These are phyloP conservation scores for Agriopis leucophaearia DNA, from an alignment of 2,888 invertebrate genomes.

Conservation along the genomic window DNA sequence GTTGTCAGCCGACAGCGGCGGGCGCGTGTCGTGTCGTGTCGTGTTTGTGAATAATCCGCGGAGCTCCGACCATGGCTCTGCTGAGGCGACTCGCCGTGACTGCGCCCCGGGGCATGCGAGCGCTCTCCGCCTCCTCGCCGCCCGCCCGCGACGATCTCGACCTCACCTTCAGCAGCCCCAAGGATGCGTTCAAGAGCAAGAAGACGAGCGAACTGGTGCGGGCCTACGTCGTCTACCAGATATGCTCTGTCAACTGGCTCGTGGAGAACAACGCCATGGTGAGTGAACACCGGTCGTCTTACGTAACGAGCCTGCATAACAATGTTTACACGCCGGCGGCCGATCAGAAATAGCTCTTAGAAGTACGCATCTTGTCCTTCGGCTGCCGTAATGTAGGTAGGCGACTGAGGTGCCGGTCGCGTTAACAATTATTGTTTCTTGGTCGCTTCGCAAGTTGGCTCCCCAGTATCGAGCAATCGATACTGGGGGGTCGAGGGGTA, in stretches of 20 bases:
- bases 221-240: constrained; percentile 95
- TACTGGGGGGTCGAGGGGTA: constrained; percentile 50
- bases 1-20: constrained; percentile 66
- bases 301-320: constrained; percentile 67
- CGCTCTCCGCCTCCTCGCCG: constrained; percentile 62
- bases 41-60: constrained; percentile 56
- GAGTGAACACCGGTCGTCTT: constrained; percentile 78
- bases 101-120: constrained; percentile 70
- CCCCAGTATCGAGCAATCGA: constrained; percentile 45
- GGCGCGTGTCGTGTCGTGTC: constrained; percentile 70
- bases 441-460: constrained; percentile 37
- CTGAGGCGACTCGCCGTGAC: constrained; percentile 75
- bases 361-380: constrained; percentile 57
- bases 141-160: constrained; percentile 90
- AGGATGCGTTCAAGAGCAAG: constrained; percentile 98
- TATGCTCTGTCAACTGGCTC: constrained; percentile 94
- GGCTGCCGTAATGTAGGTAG: constrained; percentile 42
- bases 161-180: constrained; percentile 94
- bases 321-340: constrained; percentile 61
- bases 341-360: constrained; percentile 63
- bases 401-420: constrained; percentile 44
- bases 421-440: constrained; percentile 35
- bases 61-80: constrained; percentile 78
- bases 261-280: constrained; percentile 98
- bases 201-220: constrained; percentile 96